These are phyloP conservation scores for Microctonus hyperodae DNA, from an alignment of 2,888 invertebrate genomes.

Conservation along the genomic window DNA sequence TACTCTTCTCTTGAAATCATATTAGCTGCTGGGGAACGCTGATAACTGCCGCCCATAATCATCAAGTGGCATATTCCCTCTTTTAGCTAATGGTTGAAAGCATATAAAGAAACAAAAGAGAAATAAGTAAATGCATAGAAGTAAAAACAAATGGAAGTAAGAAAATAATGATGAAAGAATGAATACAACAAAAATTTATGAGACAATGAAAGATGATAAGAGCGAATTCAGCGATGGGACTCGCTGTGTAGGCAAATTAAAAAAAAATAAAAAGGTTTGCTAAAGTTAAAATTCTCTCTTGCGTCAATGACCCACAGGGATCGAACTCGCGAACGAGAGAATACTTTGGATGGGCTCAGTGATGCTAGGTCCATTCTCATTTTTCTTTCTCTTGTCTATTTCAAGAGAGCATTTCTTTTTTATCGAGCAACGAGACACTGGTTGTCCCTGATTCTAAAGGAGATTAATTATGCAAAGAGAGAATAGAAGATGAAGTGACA, in stretches of 20 bases:
- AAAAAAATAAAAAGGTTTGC: constrained; percentile 18
- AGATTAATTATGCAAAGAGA: constrained; percentile 22
- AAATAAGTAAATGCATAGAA: background rate
- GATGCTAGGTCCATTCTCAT: constrained; percentile 8
- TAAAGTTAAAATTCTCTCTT: constrained; percentile 14
- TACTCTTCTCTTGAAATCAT: constrained; percentile 35
- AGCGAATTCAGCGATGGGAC: constrained; percentile 1
- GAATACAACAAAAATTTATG: background rate
- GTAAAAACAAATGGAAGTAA: background rate
- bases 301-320: background rate
- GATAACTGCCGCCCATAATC: constrained; percentile 40
- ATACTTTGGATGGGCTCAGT: constrained; percentile 3
- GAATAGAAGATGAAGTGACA: constrained; percentile 2
- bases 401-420: constrained; percentile 1
- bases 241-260: too few relatives aligned
- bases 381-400: constrained; percentile 3
- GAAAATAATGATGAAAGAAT: background rate
- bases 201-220: background rate
- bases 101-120: background rate
- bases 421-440: background rate
- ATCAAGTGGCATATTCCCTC: constrained; percentile 18
- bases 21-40: constrained; percentile 39
- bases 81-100: background rate
- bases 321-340: constrained; percentile 2
- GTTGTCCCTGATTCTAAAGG: constrained; percentile 3